Conservation (phyloP, 2,797 vertebrate species). For the Enteromius fasciolatus region DNA sequence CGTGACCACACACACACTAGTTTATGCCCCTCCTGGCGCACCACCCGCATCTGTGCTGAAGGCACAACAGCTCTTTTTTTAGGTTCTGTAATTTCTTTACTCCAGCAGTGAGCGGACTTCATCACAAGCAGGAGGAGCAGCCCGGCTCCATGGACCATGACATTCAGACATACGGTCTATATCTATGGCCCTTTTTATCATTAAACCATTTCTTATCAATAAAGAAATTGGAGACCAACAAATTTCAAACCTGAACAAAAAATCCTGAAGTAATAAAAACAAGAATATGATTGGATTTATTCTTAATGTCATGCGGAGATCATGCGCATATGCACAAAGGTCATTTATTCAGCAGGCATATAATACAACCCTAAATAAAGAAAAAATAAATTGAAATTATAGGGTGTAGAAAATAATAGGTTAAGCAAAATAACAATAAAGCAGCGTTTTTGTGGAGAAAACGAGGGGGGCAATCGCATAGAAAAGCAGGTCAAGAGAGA, state of each 20-base stretch:
- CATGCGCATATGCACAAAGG: background rate
- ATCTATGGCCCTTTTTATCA: background rate
- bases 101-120: conserved; percentile 45
- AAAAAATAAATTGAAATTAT: background rate
- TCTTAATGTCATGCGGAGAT: background rate
- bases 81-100: conserved; percentile 36
- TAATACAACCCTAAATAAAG: background rate
- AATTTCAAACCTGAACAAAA: background rate
- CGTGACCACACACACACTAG: conserved; percentile 67
- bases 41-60: conserved; percentile 21
- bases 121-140: conserved; percentile 49
- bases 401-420: background rate
- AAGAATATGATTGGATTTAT: background rate
- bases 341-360: background rate
- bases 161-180: conserved; percentile 29
- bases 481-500: background rate
- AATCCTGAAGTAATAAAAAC: background rate
- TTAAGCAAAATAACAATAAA: background rate
- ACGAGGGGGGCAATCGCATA: background rate
- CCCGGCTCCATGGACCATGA: conserved; percentile 52
- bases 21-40: conserved; percentile 49
- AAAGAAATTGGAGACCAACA: background rate
- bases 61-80: conserved; percentile 19
- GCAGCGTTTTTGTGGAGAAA: background rate
- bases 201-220: background rate